Conservation (phyloP, 2,797 vertebrate genomes). For the Clarias pachynema region DNA sequence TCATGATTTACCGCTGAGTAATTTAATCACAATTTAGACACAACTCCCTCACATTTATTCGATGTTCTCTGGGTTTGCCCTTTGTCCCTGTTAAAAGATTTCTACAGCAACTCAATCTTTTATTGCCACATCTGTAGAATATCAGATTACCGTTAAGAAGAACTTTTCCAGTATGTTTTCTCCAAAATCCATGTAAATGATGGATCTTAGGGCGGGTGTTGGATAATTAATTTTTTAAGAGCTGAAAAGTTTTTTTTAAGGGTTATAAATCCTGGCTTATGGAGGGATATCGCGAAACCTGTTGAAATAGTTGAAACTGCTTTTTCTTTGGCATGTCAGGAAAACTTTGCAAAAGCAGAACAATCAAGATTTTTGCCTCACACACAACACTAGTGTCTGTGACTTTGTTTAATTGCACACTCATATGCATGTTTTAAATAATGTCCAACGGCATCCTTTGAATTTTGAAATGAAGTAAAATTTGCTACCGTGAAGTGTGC, state of each 20-base stretch:
- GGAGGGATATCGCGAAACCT: not conserved
- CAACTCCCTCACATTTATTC: not conserved
- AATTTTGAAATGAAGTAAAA: too few relatives aligned
- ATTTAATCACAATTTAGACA: not conserved
- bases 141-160: not conserved
- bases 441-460: too few relatives aligned
- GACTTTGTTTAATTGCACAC: too few relatives aligned
- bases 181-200: not conserved
- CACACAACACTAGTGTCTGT: too few relatives aligned
- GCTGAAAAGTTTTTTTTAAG: not conserved
- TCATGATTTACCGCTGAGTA: not conserved
- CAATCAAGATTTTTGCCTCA: too few relatives aligned
- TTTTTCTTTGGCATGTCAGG: too few relatives aligned
- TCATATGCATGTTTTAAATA: too few relatives aligned
- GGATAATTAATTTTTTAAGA: not conserved
- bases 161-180: not conserved
- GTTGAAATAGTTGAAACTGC: not conserved
- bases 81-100: not conserved
- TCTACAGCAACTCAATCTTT: not conserved
- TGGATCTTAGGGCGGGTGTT: not conserved
- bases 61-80: not conserved
- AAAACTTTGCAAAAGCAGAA: too few relatives aligned
- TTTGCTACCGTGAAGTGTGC: too few relatives aligned
- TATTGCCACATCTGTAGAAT: not conserved
- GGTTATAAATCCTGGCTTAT: not conserved